Percentiles rank a stretch among this genome's conserved stretches.
phyloP scores from a whole-genome alignment of 2,888 invertebrate genomes.

The Tenthredo scrophulariae region DNA sequence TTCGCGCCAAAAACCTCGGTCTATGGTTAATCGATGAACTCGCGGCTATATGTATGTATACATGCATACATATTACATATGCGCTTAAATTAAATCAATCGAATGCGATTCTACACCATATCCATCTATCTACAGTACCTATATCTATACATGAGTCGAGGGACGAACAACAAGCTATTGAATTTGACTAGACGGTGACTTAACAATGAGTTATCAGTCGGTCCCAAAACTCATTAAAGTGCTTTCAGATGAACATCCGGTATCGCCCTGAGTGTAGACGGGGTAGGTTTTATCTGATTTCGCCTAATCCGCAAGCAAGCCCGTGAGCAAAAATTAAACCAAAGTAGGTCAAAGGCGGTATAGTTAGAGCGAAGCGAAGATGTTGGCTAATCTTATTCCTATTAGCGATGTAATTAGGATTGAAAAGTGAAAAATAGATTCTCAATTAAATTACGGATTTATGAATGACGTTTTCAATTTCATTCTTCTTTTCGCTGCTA shows the following conservation, averaged over 20 bases:
- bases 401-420: not conserved
- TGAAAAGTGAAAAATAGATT: not conserved
- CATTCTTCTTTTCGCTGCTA: not conserved
- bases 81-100: not conserved
- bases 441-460: not conserved
- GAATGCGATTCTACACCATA: not conserved
- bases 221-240: slow-evolving; percentile 17
- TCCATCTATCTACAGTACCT: too few relatives aligned
- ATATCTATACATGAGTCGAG: not conserved
- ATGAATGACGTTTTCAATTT: not conserved
- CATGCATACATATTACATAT: not conserved
- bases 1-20: not conserved
- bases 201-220: not conserved
- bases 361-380: not conserved
- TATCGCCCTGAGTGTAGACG: not conserved
- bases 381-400: not conserved
- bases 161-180: not conserved
- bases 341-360: slow-evolving; percentile 1
- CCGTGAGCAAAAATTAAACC: not conserved
- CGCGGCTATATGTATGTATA: not conserved
- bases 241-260: slow-evolving; percentile 17
- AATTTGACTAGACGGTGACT: not conserved
- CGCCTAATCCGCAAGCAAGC: slow-evolving; percentile 6
- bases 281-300: slow-evolving; percentile 6
- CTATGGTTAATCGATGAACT: not conserved